These are phyloP conservation scores for Eustalomyia histrio DNA, from an alignment of 2,888 invertebrate species.

Conservation along the genomic window DNA sequence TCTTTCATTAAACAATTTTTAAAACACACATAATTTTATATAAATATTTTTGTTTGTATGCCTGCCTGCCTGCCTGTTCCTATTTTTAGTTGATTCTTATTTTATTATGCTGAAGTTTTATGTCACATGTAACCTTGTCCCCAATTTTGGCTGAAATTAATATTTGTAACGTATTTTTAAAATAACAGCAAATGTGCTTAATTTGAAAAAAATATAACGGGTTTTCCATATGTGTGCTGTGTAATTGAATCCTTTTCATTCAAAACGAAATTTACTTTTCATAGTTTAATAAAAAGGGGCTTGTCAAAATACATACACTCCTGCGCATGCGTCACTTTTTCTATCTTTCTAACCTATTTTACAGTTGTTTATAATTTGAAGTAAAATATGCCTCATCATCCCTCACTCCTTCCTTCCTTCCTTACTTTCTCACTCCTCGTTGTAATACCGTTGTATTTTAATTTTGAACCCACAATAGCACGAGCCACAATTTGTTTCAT, in stretches of 20 bases:
- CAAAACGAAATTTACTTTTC: not conserved
- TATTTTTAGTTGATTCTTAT: constrained; percentile 27
- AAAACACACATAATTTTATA: constrained; percentile 18
- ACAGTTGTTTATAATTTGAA: constrained; percentile 12
- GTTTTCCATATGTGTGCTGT: constrained; percentile 51
- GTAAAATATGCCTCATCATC: constrained; percentile 26
- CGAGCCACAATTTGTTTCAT: constrained; percentile 38
- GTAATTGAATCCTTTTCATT: constrained; percentile 43
- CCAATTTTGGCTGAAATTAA: constrained; percentile 23
- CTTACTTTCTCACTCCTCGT: constrained; percentile 9
- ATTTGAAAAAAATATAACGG: constrained; percentile 44
- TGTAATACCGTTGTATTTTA: constrained; percentile 7
- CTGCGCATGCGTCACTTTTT: constrained; percentile 44
- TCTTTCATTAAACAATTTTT: constrained; percentile 28
- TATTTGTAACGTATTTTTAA: constrained; percentile 33
- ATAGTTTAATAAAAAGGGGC: constrained; percentile 10
- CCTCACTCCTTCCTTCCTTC: constrained; percentile 30
- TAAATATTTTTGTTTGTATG: constrained; percentile 30
- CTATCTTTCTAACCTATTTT: constrained; percentile 15
- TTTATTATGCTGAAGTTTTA: not conserved
- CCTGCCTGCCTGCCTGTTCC: constrained; percentile 28
- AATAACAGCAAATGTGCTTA: not conserved
- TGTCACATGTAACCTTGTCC: constrained; percentile 56
- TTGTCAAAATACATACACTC: constrained; percentile 4
- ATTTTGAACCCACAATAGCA: constrained; percentile 41